Base-by-base conservation (phyloP, 2,797 vertebrate species). In the Scleropages formosus region DNA sequence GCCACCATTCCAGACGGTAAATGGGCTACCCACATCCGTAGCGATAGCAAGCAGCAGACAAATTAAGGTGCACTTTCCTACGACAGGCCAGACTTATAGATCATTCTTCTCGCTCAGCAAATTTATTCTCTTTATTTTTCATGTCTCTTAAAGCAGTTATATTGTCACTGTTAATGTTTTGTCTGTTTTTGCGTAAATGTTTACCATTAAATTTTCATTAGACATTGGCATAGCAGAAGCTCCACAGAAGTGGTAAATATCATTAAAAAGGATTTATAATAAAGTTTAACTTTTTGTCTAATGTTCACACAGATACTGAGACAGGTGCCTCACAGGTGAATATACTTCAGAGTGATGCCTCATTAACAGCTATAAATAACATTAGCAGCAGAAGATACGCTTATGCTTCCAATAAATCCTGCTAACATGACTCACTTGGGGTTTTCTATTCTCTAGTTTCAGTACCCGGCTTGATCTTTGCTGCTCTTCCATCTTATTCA, bases 1-100 rank as follows among this genome's bases (percentile, higher is more conserved):
- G 93, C 77, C 91, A 92, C 83, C 89, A 92, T 75, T 90, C 90
- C 70, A 90, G 94, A 81, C 95, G 94, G 96, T 98, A 87, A 70
- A 63, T n/a, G n/a, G 26, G 7, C 16, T 49, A 66, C 4, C 62
- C 78, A 78, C 64, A 46, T 47, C 2, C 69, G 61, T 58, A 20
- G 72, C 12, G 31, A 49, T 8, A 68, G 16, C 16, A 20, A 49
- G 65, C 39, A 20, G 11, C 9, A 13, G 7, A 1, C 8, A 15
- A 31, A 16, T 53, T 26, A 65, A 24, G 44, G 44, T 8, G 0
- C 8, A 44, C n/a, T 46, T 46, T 20, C 47, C 64, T 68, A 11
- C 1, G 13, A 1, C n/a, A 26, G 65, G n/a, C 11, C 66, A 68
- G 12, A 68, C 4, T 7, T 22, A 27, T 22, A 56, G 18, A 56